These are phyloP conservation scores for Promerops cafer DNA, from an alignment of 2,113 vertebrate species.

Conservation along the genomic window DNA sequence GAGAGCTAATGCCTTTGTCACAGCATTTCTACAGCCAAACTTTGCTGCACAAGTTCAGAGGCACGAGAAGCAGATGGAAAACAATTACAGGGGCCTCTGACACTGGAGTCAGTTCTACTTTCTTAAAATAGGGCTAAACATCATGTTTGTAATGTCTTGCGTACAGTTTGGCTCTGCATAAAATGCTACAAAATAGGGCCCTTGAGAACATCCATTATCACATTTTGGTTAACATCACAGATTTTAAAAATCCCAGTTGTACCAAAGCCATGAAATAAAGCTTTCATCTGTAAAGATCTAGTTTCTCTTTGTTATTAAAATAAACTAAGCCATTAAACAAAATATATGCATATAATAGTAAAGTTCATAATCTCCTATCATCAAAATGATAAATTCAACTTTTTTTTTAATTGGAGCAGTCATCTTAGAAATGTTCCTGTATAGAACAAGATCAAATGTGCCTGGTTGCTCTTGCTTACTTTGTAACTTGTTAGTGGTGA, in stretches of 20 bases:
- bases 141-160: constrained; percentile 43
- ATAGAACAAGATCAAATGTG: constrained; percentile 38
- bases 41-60: background rate
- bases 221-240: constrained; percentile 76
- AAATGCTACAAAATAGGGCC: constrained; percentile 69
- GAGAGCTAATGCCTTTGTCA: constrained; percentile 5
- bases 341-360: constrained; percentile 65
- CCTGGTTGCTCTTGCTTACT: constrained; percentile 32
- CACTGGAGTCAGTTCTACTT: constrained; percentile 2
- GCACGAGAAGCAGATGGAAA: background rate
- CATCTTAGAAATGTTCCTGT: constrained; percentile 3
- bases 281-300: constrained; percentile 75
- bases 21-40: background rate
- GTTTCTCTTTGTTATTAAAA: constrained; percentile 78
- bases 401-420: constrained; percentile 49
- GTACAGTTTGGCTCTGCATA: constrained; percentile 41
- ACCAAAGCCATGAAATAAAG: constrained; percentile 49
- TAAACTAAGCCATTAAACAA: constrained; percentile 74
- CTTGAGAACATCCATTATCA: constrained; percentile 73
- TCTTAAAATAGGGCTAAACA: constrained; percentile 56
- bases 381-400: constrained; percentile 52
- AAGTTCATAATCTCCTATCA: constrained; percentile 57
- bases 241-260: constrained; percentile 70
- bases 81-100: constrained; percentile 40
- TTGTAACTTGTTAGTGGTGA: constrained; percentile 20